Conservation (phyloP, 2,797 vertebrate species). For the Smutsia gigantea region DNA sequence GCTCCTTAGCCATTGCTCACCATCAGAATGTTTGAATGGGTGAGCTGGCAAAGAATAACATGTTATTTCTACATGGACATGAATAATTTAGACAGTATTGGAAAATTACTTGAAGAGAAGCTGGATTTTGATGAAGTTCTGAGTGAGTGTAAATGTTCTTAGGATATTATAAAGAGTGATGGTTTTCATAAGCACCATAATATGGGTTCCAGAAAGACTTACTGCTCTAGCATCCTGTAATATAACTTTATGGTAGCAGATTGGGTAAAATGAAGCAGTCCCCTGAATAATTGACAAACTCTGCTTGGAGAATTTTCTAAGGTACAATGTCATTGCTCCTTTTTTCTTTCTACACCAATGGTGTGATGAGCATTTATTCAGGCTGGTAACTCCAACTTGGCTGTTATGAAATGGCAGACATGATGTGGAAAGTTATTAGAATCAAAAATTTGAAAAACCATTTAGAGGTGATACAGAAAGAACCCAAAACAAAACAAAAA, state of each 20-base stretch:
- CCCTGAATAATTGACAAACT: slow-evolving; percentile 63
- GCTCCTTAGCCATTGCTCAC: slow-evolving; percentile 67
- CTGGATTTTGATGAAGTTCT: slow-evolving; percentile 80
- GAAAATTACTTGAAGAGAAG: slow-evolving; percentile 87
- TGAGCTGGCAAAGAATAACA: slow-evolving; percentile 73
- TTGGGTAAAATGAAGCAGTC: slow-evolving; percentile 71
- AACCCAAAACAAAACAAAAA: slow-evolving; percentile 48
- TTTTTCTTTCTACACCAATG: slow-evolving; percentile 41
- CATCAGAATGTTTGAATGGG: slow-evolving; percentile 56
- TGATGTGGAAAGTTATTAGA: not conserved
- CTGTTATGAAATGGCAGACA: slow-evolving; percentile 25
- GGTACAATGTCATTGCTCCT: slow-evolving; percentile 76
- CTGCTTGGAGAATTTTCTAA: slow-evolving; percentile 73
- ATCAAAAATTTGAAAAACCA: slow-evolving; percentile 47
- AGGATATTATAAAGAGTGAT: slow-evolving; percentile 75
- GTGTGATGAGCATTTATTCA: not conserved
- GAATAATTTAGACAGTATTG: slow-evolving; percentile 83
- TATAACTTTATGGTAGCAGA: slow-evolving; percentile 58
- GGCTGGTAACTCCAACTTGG: not conserved
- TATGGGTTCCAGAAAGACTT: slow-evolving; percentile 68
- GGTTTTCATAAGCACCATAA: slow-evolving; percentile 77
- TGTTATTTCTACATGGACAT: slow-evolving; percentile 26
- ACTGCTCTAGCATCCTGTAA: not conserved
- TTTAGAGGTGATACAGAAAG: slow-evolving; percentile 75
- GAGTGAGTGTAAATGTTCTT: slow-evolving; percentile 78